Base-by-base conservation (phyloP, 2,888 invertebrate species). In the Bruchidius siliquastri region DNA sequence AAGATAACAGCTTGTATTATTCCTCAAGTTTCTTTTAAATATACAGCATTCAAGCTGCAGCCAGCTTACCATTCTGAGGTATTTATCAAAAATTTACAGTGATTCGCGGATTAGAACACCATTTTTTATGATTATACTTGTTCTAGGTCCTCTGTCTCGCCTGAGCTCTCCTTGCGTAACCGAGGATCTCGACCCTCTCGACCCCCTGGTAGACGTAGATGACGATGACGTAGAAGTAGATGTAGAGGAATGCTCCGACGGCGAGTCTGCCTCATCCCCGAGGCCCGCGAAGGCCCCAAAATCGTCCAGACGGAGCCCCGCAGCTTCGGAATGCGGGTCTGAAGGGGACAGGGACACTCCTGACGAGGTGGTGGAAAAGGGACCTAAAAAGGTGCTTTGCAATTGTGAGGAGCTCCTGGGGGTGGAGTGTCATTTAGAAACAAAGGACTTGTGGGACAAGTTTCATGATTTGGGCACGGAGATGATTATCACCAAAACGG, bases 401-500 rank as follows among this genome's bases (percentile, higher is more conserved):
- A 92, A 92, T 83, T 91, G 91, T 81, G 90, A 90, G 79, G 92
- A 92, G 83, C 85, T 92, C 70, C 85, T 89, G 71, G 87, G 87
- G 82, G 90, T 92, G 74, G 90, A 92, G 79, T 94, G 94, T 83
- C 91, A 92, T 78, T 88, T 94, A 80, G 94, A 94, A 86, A 94
- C 93, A 77, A 93, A 93, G 85, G 94, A 94, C 76, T 87, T 94
- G 74, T 94, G 94, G 94, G 92, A 93, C 85, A 93, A 94, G 86
- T 94, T 94, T 87, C 90, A 91, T 85, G 91, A 91, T 81, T 88
- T 94, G 75, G 93, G 93, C 30, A 94, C 94, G 0, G 94, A 94
- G 87, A 94, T 94, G 94, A 94, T 94, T 86, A 94, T 94, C 86
- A 94, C 94, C 18, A 94, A 94, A 86, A 93, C 93, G 75, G 94